Evolutionary conservation across 2,797 vertebrate species (phyloP).

Genomic region (Knipowitschia caucasica): DNA sequence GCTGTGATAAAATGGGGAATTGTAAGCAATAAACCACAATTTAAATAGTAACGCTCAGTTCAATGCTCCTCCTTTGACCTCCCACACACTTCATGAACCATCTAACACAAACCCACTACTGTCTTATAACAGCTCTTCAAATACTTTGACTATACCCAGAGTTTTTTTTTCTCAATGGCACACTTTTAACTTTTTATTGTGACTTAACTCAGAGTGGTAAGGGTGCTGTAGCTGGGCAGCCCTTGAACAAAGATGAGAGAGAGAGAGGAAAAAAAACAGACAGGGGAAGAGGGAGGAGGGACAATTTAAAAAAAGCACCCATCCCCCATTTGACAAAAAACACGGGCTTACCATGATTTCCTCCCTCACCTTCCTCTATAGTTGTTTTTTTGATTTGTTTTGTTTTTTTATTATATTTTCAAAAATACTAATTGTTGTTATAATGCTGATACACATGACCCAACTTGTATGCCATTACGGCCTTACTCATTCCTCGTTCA

Average conservation of each 20-base stretch:
- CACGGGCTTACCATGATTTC: slow-evolving; percentile 63
- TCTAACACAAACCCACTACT: slow-evolving; percentile 8
- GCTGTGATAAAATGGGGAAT: neutral
- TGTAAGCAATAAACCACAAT: slow-evolving; percentile 8
- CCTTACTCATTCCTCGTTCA: neutral
- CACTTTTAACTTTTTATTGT: slow-evolving; percentile 38
- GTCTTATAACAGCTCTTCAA: slow-evolving; percentile 14
- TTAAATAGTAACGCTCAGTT: slow-evolving; percentile 23
- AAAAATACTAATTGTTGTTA: neutral
- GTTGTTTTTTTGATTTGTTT: slow-evolving; percentile 19
- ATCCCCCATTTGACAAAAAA: slow-evolving; percentile 55
- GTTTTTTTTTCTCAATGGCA: slow-evolving; percentile 11
- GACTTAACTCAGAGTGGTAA: slow-evolving; percentile 33
- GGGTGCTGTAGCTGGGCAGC: slow-evolving; percentile 51
- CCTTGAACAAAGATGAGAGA: slow-evolving; percentile 71
- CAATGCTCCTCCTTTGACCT: slow-evolving; percentile 21
- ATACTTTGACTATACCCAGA: slow-evolving; percentile 27
- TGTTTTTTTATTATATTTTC: neutral
- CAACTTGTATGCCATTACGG: neutral
- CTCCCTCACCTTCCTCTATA: slow-evolving; percentile 57
- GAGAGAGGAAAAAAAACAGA: slow-evolving; percentile 59
- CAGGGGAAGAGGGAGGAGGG: slow-evolving; percentile 70
- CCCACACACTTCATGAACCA: slow-evolving; percentile 30
- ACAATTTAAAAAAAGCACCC: slow-evolving; percentile 61
- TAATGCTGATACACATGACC: neutral